phyloP scores from a whole-genome alignment of 2,888 invertebrate genomes.

The Hydraecia micacea region DNA sequence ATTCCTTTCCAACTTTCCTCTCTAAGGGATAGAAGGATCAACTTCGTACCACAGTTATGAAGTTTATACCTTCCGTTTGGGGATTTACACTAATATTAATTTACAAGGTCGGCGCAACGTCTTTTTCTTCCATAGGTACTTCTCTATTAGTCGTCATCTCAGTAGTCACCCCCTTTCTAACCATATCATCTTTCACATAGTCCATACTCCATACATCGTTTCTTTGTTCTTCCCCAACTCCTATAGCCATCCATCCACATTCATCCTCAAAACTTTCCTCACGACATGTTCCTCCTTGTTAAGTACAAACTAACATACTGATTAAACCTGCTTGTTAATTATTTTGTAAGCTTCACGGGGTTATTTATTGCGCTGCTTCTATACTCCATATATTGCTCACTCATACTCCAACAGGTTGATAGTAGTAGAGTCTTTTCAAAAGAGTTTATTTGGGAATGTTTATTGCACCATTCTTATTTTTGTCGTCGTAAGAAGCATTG shows the following conservation, averaged over 20 bases:
- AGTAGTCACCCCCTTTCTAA: not conserved
- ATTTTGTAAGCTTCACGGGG: not conserved
- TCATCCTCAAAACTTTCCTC: not conserved
- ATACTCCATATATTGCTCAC: not conserved
- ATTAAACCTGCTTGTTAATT: not conserved
- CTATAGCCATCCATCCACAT: not conserved
- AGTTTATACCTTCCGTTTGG: slow-evolving; percentile 6
- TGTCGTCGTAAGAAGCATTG: not conserved
- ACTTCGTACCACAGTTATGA: not conserved
- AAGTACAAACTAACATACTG: not conserved
- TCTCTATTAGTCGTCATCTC: not conserved
- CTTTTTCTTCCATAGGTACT: not conserved
- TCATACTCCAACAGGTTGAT: not conserved
- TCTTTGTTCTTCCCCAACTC: not conserved
- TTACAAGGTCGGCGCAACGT: not conserved
- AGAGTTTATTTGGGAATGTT: not conserved
- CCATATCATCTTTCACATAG: not conserved
- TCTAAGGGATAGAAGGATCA: not conserved
- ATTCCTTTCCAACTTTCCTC: slow-evolving; percentile 5
- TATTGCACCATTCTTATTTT: not conserved
- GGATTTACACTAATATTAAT: not conserved
- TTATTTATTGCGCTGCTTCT: not conserved
- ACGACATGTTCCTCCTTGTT: not conserved
- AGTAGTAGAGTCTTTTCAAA: not conserved
- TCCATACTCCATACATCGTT: not conserved